Base-by-base conservation (phyloP, 2,888 invertebrate genomes). In the Trichopoda pennipes region DNA sequence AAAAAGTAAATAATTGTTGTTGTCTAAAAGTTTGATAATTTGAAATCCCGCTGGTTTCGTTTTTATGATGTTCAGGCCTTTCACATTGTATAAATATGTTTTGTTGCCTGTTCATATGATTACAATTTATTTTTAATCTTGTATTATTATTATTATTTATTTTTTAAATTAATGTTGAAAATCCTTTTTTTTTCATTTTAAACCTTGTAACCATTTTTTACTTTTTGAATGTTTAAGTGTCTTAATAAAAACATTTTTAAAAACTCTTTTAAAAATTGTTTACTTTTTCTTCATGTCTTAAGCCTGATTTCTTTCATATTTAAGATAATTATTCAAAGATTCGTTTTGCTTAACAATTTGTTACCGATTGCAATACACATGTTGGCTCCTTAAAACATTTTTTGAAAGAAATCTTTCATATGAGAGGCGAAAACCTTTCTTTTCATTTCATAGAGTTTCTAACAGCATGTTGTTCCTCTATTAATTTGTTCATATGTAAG, bases 251-350 rank as follows among this genome's bases (percentile, higher is more conserved):
- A 42, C 35, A 7, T 12, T 38, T 38, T 38, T 53, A 70, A 72
- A 76, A 49, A 72, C 72, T 68, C 72, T 61, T 72, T 76, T 72
- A 70, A 72, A 75, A 72, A 72, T 28, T 70, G 53, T 53, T 75
- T 51, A 64, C 80, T 63, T 75, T 63, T 83, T 80, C 70, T 69
- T 80, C 38, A 75, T 55, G 56, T 51, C 58, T 70, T 56, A 63
- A 69, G 63, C n/a, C 42, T 61, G 64, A 47, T 69, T 61, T 69
- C 28, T 55, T 61, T 49, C 16, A 9, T 49, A 58, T 73, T 69
- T 74, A 44, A 73, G 76, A 80, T 85, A 84, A 85, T 85, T 84
- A 84, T 85, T 85, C 84, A 85, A 80, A 85, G 81, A 79, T 85
- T 84, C 74, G 84, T 69, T 82, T 74, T 85, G 79, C 78, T 81